Base-by-base conservation (phyloP, 2,113 vertebrate genomes). In the Sylvilagus bachmani region DNA sequence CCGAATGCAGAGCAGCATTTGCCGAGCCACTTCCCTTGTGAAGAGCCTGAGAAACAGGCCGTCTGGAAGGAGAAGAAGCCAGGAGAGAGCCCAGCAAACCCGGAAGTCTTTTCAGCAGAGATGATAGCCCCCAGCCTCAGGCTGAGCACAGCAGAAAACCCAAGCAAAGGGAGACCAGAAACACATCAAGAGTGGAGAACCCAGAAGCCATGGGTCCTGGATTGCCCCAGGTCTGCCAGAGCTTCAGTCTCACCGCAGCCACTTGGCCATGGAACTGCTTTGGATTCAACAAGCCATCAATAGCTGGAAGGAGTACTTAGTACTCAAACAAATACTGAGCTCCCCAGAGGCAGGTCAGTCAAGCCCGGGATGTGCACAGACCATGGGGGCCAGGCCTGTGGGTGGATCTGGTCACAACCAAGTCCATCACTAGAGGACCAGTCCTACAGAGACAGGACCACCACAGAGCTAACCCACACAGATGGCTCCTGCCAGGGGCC, bases 221-320 rank as follows among this genome's bases (percentile, higher is more conserved):
- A 2, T 97, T 98, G 6, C 91, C 98, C 21, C 86, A 3, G 96
- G 61, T 96, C 91, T 44, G 44, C 44, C 44, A 38, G 84, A 98
- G 22, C 98, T 98, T 6, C 98, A 97, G 94, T 95, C 98, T 74
- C 98, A 98, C 81, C 98, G 98, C 91, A 99, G 95, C 51, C 98
- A 99, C 75, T 96, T 99, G 83, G 97, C 99, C 73, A 99, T 99
- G 99, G 99, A 99, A 98, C 95, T 99, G 83, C 96, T 99, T 33
- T 99, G 99, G 99, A 84, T 99, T 24, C 99, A 99, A 21, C 99
- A 99, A 98, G 99, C 99, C 38, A 99, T 99, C 12, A 97, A 92
- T 94, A 99, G 99, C 98, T 98, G 99, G 51, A 99, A 99, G 96
- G 99, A 99, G 99, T 99, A 99, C 95, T 88, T 99, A 96, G 96